Base-by-base conservation (phyloP, 2,113 vertebrate species). In the Stigmatopora argus region DNA sequence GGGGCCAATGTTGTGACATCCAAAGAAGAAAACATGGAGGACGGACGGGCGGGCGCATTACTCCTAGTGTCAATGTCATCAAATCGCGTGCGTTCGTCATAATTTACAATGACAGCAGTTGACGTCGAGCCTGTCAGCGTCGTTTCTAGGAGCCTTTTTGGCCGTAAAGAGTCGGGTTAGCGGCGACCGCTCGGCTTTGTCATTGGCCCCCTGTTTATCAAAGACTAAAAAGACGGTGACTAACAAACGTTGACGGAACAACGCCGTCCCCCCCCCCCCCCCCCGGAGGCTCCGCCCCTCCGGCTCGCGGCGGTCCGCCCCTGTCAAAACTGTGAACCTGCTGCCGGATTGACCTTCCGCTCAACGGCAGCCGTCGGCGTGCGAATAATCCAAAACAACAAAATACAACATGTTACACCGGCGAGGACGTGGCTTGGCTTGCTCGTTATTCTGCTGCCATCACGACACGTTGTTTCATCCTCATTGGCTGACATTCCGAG, bases 321-420 rank as follows among this genome's bases (percentile, higher is more conserved):
- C 86, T 81, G 85, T 90, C 86, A 89, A 87, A 90, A 83, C 81
- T 85, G 79, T 67, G 75, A 88, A 87, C 87, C 87, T 88, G 88
- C 86, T 81, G 83, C 86, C 81, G 80, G 71, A 81, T 69, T 84
- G 84, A 87, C 87, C 90, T 85, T 80, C 86, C 86, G 85, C 85
- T 86, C 83, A 85, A 78, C 23, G 67, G 69, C 57, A 26, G 81
- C 86, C 79, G 73, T 64, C 13, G 74, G 83, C 53, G 23, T 26
- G 53, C 53, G 15, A 56, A 56, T 23, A 31, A 56, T 56, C 53
- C 26, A 56, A 31, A 23, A 5, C 53, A 23, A 5, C 53, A 34
- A 56, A 31, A 56, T 15, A 31, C 23, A 34, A 26, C 26, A 56
- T 31, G 53, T 17, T 48, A 48, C 46, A 48, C 46, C 46, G 46